Conservation (phyloP, 2,888 invertebrate genomes). For the Nemotelus pantherinus region DNA sequence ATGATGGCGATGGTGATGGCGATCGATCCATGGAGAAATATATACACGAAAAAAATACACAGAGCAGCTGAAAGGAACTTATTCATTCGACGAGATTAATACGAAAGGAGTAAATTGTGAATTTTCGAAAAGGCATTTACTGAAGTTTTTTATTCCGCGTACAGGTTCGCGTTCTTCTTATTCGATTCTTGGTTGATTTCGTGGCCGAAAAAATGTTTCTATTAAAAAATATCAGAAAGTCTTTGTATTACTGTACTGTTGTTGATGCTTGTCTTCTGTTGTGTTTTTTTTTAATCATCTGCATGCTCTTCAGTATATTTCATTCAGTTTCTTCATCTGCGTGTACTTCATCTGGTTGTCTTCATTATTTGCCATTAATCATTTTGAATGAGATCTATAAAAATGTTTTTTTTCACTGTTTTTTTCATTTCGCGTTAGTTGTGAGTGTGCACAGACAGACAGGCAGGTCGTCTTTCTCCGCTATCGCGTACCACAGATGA, state of each 20-base stretch:
- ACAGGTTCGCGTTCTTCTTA: background rate
- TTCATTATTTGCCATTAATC: constrained; percentile 36
- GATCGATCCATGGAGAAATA: too few species aligned
- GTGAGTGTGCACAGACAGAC: background rate
- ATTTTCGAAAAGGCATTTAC: background rate
- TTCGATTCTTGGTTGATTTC: constrained; percentile 4
- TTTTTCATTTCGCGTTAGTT: background rate
- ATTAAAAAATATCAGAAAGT: constrained; percentile 31
- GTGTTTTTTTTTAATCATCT: background rate
- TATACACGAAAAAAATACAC: background rate
- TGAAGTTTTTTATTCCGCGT: constrained; percentile 5
- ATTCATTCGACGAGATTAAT: background rate
- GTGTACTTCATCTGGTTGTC: constrained; percentile 13
- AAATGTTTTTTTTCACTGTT: constrained; percentile 1
- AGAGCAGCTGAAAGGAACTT: background rate
- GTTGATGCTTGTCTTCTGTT: background rate
- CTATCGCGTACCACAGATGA: background rate
- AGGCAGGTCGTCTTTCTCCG: background rate
- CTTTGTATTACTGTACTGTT: constrained; percentile 18
- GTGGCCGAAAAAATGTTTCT: constrained; percentile 10
- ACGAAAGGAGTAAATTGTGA: constrained; percentile 14
- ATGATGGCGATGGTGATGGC: too few species aligned
- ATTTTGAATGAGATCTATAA: constrained; percentile 36
- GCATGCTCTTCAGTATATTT: background rate
- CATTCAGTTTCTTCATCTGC: constrained; percentile 28